phyloP scores from a whole-genome alignment of 2,888 invertebrate genomes.

The Drosophila kambysellisi region DNA sequence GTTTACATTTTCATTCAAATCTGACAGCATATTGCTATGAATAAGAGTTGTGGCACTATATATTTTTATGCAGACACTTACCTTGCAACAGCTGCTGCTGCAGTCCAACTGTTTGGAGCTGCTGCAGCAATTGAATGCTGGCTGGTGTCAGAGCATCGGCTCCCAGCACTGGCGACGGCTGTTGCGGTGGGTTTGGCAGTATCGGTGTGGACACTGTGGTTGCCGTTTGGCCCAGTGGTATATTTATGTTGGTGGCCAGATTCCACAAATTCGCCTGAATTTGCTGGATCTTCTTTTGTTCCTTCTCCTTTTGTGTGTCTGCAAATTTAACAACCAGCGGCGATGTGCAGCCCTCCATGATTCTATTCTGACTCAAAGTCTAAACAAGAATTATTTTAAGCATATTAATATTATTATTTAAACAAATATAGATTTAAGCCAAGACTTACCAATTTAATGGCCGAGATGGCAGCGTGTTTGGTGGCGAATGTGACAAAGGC shows the following conservation, averaged over 20 bases:
- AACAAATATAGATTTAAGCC: background rate
- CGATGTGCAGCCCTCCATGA: constrained; percentile 99
- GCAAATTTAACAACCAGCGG: constrained; percentile 99
- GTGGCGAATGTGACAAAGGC: constrained; percentile 99
- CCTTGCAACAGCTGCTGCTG: constrained; percentile 88
- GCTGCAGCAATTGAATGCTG: constrained; percentile 88
- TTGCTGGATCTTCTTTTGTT: constrained; percentile 97
- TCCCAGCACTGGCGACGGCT: constrained; percentile 85
- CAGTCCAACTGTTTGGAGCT: constrained; percentile 88
- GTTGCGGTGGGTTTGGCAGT: constrained; percentile 85
- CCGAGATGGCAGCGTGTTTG: constrained; percentile 98
- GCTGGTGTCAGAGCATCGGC: constrained; percentile 87
- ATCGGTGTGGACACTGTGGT: constrained; percentile 86
- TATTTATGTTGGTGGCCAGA: constrained; percentile 87
- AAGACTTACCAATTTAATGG: constrained; percentile 92
- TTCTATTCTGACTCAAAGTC: constrained; percentile 98
- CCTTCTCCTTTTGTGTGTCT: constrained; percentile 99
- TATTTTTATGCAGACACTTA: constrained; percentile 21
- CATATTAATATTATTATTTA: background rate
- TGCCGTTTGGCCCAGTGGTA: constrained; percentile 86
- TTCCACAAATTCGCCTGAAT: constrained; percentile 97
- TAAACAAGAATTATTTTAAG: constrained; percentile 60
- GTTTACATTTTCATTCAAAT: background rate
- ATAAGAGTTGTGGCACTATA: background rate
- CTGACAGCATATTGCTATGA: background rate